A percentile compares a stretch with the other conserved stretches of the same genome.
These are phyloP conservation scores for Danio choprae DNA, from an alignment of 2,797 vertebrate genomes.

Conservation along the genomic window DNA sequence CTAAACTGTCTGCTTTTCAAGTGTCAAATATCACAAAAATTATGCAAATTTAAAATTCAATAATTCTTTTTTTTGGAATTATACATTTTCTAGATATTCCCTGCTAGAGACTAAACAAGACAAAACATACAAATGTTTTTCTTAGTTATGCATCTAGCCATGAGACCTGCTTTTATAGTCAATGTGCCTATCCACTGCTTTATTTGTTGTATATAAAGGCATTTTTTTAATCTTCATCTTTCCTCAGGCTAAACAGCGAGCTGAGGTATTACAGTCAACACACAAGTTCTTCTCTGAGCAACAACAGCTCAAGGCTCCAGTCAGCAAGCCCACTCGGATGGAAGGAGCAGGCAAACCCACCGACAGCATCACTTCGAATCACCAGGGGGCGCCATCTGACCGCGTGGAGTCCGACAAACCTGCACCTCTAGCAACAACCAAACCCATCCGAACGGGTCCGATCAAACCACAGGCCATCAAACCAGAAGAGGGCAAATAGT, in stretches of 20 bases:
- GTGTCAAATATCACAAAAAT: too few relatives aligned
- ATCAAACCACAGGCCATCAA: constrained; percentile 99
- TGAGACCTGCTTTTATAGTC: neutral
- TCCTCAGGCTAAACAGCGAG: constrained; percentile 95
- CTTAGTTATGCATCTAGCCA: neutral
- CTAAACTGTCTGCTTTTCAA: too few relatives aligned
- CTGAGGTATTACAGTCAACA: constrained; percentile 98
- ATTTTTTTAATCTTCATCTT: neutral
- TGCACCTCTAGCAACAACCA: constrained; percentile 75
- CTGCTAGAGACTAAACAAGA: too few relatives aligned
- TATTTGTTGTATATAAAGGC: neutral
- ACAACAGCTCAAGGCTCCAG: constrained; percentile 84
- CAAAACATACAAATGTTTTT: neutral
- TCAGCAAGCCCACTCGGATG: constrained; percentile 85
- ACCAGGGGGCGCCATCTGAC: constrained; percentile 71
- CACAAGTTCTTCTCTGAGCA: constrained; percentile 99
- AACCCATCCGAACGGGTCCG: constrained; percentile 97
- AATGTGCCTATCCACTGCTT: neutral
- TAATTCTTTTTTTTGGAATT: too few relatives aligned
- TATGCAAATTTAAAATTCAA: too few relatives aligned
- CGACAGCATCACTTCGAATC: constrained; percentile 78
- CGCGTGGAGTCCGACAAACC: constrained; percentile 86
- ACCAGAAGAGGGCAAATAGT: constrained; percentile 95
- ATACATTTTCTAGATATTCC: too few relatives aligned
- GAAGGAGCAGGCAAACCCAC: constrained; percentile 81